Evolutionary conservation across 2,113 vertebrate species (phyloP), one percentile per base, ranked within the genome.

Genomic region (Acanthochromis polyacanthus): DNA sequence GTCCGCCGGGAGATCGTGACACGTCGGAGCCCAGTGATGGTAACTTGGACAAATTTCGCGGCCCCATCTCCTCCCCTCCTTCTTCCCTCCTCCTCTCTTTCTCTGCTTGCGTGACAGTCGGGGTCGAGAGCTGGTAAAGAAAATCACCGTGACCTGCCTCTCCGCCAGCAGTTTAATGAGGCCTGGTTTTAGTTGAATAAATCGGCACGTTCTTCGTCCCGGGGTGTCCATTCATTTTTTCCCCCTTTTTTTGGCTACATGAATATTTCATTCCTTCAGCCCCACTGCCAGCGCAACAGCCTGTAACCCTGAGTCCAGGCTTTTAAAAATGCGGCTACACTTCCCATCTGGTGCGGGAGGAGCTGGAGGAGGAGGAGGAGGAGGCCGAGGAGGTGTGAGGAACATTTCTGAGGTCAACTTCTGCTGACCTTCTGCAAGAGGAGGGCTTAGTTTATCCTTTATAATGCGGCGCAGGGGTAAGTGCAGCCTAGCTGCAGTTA

Each of bases 211-310:
- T 95, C 94, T 93, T 81, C 91, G 22, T 91, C 90, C 90, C 71
- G 87, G 94, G 94, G 92, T 84, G 92, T 92, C 93, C 93, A 94
- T 95, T 95, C 93, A 87, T 72, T 87, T 90, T 86, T 76, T 58
- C 75, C 82, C n/a, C n/a, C 86, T 86, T 81, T 71, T 61, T 56
- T 55, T 74, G 63, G 19, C 70, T 60, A 67, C 94, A 95, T 94
- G 95, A 94, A 95, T 95, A 94, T 95, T 95, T 95, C 93, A 95
- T 95, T 92, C 90, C 89, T 91, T 89, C 90, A 88, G 88, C 87
- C 74, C 89, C 88, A 88, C 92, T 91, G 91, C 91, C 89, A 91
- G 88, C 61, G 93, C 94, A 94, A 95, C 95, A 95, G 95, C 94
- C 95, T 95, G 95, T 69, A 94, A 81, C 88, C 95, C 94, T 95